phyloP scores from a whole-genome alignment of 2,797 vertebrate genomes.

The Meriones psammophilus region DNA sequence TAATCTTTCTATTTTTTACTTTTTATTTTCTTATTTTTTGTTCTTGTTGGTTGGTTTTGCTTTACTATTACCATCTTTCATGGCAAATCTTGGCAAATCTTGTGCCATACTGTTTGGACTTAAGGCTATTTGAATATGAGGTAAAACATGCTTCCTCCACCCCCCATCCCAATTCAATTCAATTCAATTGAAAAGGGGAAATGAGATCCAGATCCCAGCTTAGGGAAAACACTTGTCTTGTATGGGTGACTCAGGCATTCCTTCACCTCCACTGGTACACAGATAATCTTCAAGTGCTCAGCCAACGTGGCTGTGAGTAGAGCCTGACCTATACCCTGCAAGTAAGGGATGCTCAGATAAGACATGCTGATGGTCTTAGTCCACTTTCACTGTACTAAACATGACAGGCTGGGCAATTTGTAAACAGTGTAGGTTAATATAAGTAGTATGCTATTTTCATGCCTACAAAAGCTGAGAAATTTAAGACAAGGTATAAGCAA shows the following conservation, averaged over 20 bases:
- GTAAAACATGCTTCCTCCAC: no score
- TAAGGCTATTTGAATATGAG: no score
- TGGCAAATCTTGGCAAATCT: background rate
- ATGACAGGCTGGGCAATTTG: background rate
- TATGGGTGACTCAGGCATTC: background rate
- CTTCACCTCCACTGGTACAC: background rate
- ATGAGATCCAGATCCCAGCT: background rate
- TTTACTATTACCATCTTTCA: no score
- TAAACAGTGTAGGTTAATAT: background rate
- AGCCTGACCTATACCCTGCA: background rate
- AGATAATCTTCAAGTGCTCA: background rate
- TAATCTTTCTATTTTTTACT: background rate
- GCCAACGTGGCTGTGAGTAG: background rate
- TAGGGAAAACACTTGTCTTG: background rate
- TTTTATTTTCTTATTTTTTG: no score
- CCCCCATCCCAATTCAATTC: background rate
- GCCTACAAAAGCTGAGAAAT: background rate
- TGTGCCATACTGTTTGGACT: background rate
- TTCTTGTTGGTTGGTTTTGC: background rate
- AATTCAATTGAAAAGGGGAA: rapidly evolving
- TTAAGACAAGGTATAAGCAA: background rate
- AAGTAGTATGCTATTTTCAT: background rate
- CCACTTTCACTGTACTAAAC: background rate
- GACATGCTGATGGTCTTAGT: background rate
- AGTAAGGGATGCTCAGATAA: background rate